Evolutionary conservation across 1,140 invertebrate genomes (phyloP).

Genomic region (Thaumatotibia leucotreta): DNA sequence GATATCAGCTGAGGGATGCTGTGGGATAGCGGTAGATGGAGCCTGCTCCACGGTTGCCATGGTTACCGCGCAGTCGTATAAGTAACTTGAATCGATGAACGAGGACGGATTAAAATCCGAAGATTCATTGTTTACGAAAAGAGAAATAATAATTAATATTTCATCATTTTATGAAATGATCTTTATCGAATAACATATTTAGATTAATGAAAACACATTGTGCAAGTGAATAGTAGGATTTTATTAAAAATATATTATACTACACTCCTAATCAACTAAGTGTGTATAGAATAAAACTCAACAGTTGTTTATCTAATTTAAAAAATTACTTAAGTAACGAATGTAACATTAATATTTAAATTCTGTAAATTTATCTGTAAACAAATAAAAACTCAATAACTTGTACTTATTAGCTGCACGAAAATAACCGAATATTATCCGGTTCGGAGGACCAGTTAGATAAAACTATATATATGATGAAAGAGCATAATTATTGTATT

Average conservation of each 20-base stretch:
- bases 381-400: neutral
- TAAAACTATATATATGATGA: neutral
- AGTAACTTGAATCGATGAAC: neutral
- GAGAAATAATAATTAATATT: neutral
- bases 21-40: slow-evolving; percentile 44
- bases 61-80: slow-evolving; percentile 50
- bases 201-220: no score
- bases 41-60: slow-evolving; percentile 43
- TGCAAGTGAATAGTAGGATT: no score
- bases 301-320: no score
- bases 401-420: neutral
- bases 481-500: no score
- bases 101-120: neutral
- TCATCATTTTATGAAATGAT: neutral
- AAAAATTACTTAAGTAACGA: no score
- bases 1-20: slow-evolving; percentile 47
- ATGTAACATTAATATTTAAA: no score
- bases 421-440: neutral
- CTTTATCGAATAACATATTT: no score
- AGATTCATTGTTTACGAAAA: neutral
- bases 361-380: neutral
- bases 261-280: no score
- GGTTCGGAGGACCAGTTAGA: neutral
- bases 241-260: no score
- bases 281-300: no score